Conservation (phyloP, 2,888 invertebrate genomes). For the Phortica magna region DNA sequence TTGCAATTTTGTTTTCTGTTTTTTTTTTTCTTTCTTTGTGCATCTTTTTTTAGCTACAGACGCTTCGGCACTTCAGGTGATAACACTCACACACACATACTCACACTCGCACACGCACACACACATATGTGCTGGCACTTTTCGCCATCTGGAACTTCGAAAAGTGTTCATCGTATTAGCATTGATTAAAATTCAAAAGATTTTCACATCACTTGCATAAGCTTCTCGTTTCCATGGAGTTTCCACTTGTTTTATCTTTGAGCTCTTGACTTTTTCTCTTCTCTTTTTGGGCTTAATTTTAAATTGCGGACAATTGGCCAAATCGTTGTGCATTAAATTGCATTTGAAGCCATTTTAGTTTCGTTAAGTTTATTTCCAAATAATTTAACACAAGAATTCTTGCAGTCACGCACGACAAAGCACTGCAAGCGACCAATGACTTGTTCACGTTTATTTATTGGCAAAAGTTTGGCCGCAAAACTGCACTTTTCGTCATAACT, state of each 20-base stretch:
- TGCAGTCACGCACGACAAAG: background rate
- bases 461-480: slow-evolving; percentile 23
- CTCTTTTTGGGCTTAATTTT: background rate
- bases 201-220: background rate
- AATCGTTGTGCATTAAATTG: background rate
- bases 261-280: background rate
- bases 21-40: background rate
- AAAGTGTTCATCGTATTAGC: slow-evolving; percentile 58
- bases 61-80: slow-evolving; percentile 53
- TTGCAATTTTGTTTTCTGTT: slow-evolving; percentile 57
- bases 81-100: background rate
- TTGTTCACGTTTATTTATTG: slow-evolving; percentile 17
- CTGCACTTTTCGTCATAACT: background rate
- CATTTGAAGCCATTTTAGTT: background rate
- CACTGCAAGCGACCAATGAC: background rate
- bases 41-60: slow-evolving; percentile 32
- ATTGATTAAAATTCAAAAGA: slow-evolving; percentile 64
- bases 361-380: slow-evolving; percentile 6
- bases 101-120: too few relatives aligned
- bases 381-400: slow-evolving; percentile 19
- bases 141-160: background rate
- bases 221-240: background rate
- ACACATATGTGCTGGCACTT: background rate
- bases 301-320: background rate
- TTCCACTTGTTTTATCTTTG: background rate